Base-by-base conservation (phyloP, 2,888 invertebrate genomes). In the Perizoma flavofasciatum region DNA sequence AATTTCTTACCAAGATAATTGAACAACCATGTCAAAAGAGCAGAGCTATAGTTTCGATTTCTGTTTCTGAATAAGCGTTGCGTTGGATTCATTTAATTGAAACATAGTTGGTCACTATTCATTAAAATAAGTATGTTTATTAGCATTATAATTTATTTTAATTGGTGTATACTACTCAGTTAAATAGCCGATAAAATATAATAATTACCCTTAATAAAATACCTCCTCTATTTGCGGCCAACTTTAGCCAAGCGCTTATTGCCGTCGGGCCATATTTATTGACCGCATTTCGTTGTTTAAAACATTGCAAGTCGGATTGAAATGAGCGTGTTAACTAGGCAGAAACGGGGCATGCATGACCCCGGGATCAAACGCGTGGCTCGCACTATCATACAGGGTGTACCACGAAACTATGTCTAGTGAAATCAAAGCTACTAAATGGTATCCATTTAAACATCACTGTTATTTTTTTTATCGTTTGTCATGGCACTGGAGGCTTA, bases 281-380 rank as follows among this genome's bases (percentile, higher is more conserved):
- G 73, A 74, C 71, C 66, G 70, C 65, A 65, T 68, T 69, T 47
- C 66, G 66, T 67, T 74, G 75, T 77, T 75, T 73, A 70, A 70
- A 70, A 71, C 69, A 70, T 73, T 71, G 72, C 67, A 67, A 78
- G 72, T 70, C 69, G 72, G 70, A 78, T 76, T 78, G 77, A 78
- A 78, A 76, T 77, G 75, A 73, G 75, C 76, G 77, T 79, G 78
- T 77, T 84, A 85, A 88, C 82, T 79, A 83, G 79, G 74, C 75
- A 75, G 78, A 76, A 79, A 78, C 74, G 74, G 70, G 71, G 71
- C 77, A 77, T 72, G 77, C 76, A 70, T 86, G 83, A 86, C 83
- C 85, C 67, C 72, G 71, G 77, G 85, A 79, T 86, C 83, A 81
- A 73, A 76, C 80, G 77, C 80, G 79, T 83, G 82, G 76, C 74